Evolutionary conservation across 64 coral and sea anemone species (phyloP), one percentile per base, ranked within the genome.

Genomic region (Stichodactyla mertensii): DNA sequence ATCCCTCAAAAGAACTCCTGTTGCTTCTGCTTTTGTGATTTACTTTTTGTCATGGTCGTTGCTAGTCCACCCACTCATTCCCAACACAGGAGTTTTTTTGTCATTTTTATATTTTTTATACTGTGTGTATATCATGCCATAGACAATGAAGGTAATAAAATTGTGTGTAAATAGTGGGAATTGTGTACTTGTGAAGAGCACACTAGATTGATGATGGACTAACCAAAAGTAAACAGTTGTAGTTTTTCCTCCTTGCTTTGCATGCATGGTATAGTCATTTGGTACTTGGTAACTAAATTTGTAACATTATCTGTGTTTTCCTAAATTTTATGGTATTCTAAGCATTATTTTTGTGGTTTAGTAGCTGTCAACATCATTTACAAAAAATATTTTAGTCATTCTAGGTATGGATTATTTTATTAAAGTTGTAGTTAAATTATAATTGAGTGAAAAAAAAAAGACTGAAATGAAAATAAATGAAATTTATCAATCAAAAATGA

Each of bases 291-390:
- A 66, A 66, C 19, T 66, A 66, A 9, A n/a, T 20, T 22, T n/a
- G 62, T 22, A 66, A 66, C 19, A 66, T n/a, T n/a, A 66, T 20
- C 19, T 22, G 11, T 66, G 3, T n/a, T 66, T 22, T 66, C 62
- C 62, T 66, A n/a, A n/a, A n/a, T 18, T 18, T n/a, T 18, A 22
- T n/a, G 20, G 62, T 66, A 66, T 66, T 66, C 22, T 66, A 66
- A 66, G 19, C 19, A 66, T 66, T 20, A 66, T 66, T 66, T 66
- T 66, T 66, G 62, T 22, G 62, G 62, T n/a, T 66, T 66, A n/a
- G 9, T 4, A 79, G 15, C 77, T 79, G 77, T 79, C 77, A 79
- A 24, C 51, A 79, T 79, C 77, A 79, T 51, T 79, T 79, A 52
- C 0, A 10, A 22, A 45, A 79, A 52, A 79, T 79, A 79, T 79